A percentile compares a stretch with the other conserved stretches of the same genome.
These are phyloP conservation scores for Glareola pratincola DNA, from an alignment of 2,113 vertebrate genomes.

Conservation along the genomic window DNA sequence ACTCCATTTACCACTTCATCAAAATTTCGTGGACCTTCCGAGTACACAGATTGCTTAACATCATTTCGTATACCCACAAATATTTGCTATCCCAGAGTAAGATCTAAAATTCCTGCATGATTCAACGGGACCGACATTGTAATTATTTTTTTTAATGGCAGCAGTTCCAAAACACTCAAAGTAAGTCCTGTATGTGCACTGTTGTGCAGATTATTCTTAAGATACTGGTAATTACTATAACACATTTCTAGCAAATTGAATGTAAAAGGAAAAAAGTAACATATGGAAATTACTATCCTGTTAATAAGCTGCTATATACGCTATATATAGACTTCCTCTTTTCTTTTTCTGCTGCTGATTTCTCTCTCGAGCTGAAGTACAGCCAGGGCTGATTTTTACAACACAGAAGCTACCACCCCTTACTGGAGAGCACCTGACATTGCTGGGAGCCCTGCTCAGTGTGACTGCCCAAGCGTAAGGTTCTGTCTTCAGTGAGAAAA, in stretches of 20 bases:
- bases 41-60: conserved; percentile 5
- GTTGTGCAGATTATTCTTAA: not conserved
- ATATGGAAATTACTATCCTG: not conserved
- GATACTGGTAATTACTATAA: not conserved
- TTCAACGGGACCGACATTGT: not conserved
- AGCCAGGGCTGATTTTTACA: not conserved
- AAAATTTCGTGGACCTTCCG: not conserved
- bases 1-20: conserved; percentile 28
- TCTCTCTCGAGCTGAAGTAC: not conserved
- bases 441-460: not conserved
- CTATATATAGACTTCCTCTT: not conserved
- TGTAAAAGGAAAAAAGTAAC: not conserved
- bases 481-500: not conserved
- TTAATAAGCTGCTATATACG: not conserved
- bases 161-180: not conserved
- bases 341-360: not conserved
- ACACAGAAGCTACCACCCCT: not conserved
- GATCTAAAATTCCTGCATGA: not conserved
- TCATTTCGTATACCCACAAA: not conserved
- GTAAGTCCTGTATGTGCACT: not conserved
- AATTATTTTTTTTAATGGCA: not conserved
- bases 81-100: not conserved
- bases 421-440: not conserved
- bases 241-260: not conserved
- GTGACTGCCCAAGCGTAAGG: not conserved